Evolutionary conservation across 2,797 vertebrate species (phyloP).

Genomic region (Cyprinella venusta): DNA sequence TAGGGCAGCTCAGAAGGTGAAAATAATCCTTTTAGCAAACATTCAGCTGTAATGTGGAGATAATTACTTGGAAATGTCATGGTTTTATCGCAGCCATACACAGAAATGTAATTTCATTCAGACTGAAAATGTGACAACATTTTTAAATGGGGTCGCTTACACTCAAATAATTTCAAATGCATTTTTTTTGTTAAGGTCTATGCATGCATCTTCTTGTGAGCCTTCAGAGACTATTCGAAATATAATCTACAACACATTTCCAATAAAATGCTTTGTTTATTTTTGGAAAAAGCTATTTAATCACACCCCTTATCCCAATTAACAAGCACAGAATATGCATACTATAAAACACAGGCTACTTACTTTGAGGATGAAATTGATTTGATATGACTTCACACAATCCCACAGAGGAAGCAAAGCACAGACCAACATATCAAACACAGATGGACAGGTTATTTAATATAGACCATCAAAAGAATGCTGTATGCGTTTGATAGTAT

Average conservation of each 20-base stretch:
- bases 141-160: slow-evolving; percentile 63
- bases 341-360: slow-evolving; percentile 1
- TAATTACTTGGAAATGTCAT: slow-evolving; percentile 66
- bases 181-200: slow-evolving; percentile 47
- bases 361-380: neutral
- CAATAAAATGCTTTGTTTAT: neutral
- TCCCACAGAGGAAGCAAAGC: slow-evolving; percentile 28
- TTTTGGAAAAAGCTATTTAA: neutral
- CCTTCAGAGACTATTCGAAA: slow-evolving; percentile 19
- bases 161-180: slow-evolving; percentile 53
- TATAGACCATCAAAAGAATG: slow-evolving; percentile 29
- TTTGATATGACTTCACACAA: slow-evolving; percentile 43
- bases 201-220: slow-evolving; percentile 16
- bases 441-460: slow-evolving; percentile 36
- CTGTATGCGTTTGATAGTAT: slow-evolving; percentile 44
- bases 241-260: slow-evolving; percentile 30
- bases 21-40: slow-evolving; percentile 67
- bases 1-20: slow-evolving; percentile 57
- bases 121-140: slow-evolving; percentile 59
- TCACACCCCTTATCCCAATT: slow-evolving; percentile 7
- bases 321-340: neutral
- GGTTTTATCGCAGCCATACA: slow-evolving; percentile 61
- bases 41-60: slow-evolving; percentile 65
- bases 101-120: slow-evolving; percentile 65
- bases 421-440: slow-evolving; percentile 35